A percentile compares a stretch with the other conserved stretches of the same genome.
Conservation (phyloP, 2,113 vertebrate species). For the Cyanoderma ruficeps region DNA sequence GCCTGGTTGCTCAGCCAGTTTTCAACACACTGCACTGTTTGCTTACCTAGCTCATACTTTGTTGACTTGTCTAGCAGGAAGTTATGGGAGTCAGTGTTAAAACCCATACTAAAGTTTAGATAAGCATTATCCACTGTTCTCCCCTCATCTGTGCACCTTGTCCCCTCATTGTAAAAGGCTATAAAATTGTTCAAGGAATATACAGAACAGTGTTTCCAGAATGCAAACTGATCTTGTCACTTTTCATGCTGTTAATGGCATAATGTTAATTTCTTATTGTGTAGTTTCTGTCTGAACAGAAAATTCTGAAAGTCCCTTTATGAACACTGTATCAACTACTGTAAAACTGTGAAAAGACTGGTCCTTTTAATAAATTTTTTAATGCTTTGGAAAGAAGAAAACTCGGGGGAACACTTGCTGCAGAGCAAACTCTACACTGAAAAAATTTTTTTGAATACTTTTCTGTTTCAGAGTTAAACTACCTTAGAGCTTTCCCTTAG, state of each 20-base stretch:
- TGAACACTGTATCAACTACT: background rate
- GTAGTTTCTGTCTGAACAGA: background rate
- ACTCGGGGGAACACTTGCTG: background rate
- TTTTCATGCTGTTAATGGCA: background rate
- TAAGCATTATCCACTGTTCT: background rate
- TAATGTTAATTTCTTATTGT: background rate
- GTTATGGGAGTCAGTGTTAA: background rate
- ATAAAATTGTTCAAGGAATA: background rate
- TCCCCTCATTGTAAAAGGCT: background rate
- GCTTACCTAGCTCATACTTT: background rate
- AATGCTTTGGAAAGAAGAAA: background rate
- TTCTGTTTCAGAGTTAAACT: background rate
- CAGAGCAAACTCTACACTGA: background rate
- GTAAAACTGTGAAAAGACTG: background rate
- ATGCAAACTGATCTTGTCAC: background rate
- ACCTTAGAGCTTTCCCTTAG: background rate
- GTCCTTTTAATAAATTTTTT: background rate
- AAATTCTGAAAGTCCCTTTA: background rate
- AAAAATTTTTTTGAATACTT: background rate
- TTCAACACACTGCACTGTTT: background rate
- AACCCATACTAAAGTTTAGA: background rate
- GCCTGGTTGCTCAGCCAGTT: background rate
- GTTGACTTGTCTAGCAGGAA: background rate
- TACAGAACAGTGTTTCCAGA: background rate
- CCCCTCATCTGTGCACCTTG: background rate